Percentiles rank a stretch among this genome's conserved stretches.
Conservation (phyloP, 2,888 invertebrate genomes). For the Mythimna lalbum region DNA sequence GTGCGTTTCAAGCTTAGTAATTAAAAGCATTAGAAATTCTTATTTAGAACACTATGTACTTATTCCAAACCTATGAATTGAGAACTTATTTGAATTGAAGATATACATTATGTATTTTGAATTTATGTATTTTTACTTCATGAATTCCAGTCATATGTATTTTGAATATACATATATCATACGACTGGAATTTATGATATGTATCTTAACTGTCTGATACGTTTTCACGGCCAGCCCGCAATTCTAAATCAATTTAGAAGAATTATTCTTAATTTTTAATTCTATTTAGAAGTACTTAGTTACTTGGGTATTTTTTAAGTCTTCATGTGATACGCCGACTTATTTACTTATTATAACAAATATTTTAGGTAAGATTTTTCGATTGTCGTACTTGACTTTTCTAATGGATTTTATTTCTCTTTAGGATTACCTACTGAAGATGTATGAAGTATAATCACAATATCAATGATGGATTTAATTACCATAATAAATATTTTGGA, state of each 20-base stretch:
- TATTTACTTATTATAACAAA: conserved; percentile 18
- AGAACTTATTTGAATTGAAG: conserved; percentile 23
- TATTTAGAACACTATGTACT: conserved; percentile 30
- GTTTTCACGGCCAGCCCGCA: conserved; percentile 25
- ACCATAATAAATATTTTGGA: conserved; percentile 33
- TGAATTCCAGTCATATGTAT: conserved; percentile 18
- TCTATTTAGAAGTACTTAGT: conserved; percentile 22
- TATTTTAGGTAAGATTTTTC: conserved; percentile 27
- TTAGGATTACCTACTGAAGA: conserved; percentile 27
- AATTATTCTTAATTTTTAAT: conserved; percentile 28
- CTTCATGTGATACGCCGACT: conserved; percentile 17
- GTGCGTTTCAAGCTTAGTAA: conserved; percentile 30
- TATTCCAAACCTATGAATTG: conserved; percentile 26
- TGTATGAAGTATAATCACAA: conserved; percentile 22
- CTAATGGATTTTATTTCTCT: conserved; percentile 26
- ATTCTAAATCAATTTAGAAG: conserved; percentile 30
- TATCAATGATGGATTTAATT: conserved; percentile 31
- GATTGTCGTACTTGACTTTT: conserved; percentile 19
- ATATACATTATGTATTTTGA: conserved; percentile 9
- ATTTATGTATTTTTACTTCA: conserved; percentile 23
- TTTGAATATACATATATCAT: conserved; percentile 8
- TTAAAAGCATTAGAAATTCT: conserved; percentile 30
- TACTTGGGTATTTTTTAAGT: conserved; percentile 18
- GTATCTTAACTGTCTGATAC: conserved; percentile 25
- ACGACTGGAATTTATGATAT: conserved; percentile 21